phyloP scores from a whole-genome alignment of 2,888 invertebrate species.

The Spialia ferax region DNA sequence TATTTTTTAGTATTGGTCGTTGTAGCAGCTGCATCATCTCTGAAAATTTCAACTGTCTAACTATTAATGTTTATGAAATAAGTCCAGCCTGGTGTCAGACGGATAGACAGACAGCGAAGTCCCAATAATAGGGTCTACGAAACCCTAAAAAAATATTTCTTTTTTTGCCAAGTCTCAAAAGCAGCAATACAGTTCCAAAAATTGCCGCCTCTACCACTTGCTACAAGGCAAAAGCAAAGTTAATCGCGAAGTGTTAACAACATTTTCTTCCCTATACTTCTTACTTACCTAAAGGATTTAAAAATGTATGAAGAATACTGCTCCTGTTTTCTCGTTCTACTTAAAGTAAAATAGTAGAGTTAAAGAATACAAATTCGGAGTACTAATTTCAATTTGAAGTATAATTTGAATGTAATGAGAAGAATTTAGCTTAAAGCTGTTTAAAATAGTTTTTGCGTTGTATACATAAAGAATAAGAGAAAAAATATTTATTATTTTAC shows the following conservation, averaged over 20 bases:
- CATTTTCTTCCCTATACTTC: not conserved
- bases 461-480: constrained; percentile 25
- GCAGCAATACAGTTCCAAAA: too few species aligned
- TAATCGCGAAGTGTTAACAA: not conserved
- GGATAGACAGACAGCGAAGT: too few species aligned
- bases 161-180: too few species aligned
- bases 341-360: constrained; percentile 16
- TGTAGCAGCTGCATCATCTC: too few species aligned
- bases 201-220: too few species aligned
- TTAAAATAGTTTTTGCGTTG: constrained; percentile 34
- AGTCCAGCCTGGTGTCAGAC: too few species aligned
- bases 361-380: constrained; percentile 18
- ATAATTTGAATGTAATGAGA: constrained; percentile 14
- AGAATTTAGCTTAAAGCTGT: constrained; percentile 30
- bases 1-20: too few species aligned
- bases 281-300: not conserved
- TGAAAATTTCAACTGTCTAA: too few species aligned
- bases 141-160: too few species aligned
- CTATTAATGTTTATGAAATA: too few species aligned
- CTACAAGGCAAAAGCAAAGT: too few species aligned
- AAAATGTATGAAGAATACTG: not conserved
- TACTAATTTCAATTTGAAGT: constrained; percentile 10
- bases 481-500: constrained; percentile 36
- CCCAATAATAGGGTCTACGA: too few species aligned
- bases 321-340: not conserved